Evolutionary conservation across 1,140 invertebrate genomes (phyloP), one percentile per base, ranked within the genome.

Genomic region (Zaprionus davidi): DNA sequence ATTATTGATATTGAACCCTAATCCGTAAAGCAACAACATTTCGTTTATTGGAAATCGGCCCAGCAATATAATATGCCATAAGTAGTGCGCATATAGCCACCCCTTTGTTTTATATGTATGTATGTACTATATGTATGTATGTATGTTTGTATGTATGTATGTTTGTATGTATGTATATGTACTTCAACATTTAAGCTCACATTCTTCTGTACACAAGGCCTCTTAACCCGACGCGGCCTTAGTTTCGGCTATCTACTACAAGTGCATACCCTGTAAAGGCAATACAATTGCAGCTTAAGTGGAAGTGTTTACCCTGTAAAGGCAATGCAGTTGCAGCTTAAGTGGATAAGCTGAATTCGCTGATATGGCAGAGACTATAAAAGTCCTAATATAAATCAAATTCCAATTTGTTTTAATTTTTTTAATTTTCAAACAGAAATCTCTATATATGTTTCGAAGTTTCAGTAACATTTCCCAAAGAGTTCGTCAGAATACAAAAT

Each of bases 1-100:
- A 65, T 66, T 76, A 76, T 76, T 76, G 68, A 20, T 62, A 76
- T 76, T 76, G 74, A 66, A 67, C 62, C 36, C 49, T 70, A 70
- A 70, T 75, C 70, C 56, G 59, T 67, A 55, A 59, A 20, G 28
- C 55, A 36, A 17, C 5, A n/a, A n/a, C 26, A 63, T 22, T 65
- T 53, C 31, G 22, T 55, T 56, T 9, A 34, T 34, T 34, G 9
- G 24, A 66, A 38, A 38, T 65, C 28, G 20, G 51, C 51, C 22
- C 36, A 6, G 17, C 17, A 51, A 17, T 17, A 56, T 56, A 13
- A 56, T 59, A 58, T 53, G 17, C n/a, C 41, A 46, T 46, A 46
- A 72, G 51, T 26, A 62, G 24, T 28, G 13, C 13, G 46, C 5
- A 55, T 55, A 55, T n/a, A 28, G 1, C 5, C 51, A 55, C 2